Conservation (phyloP, 1,140 invertebrate genomes). For the Drosophila tsacasi region DNA sequence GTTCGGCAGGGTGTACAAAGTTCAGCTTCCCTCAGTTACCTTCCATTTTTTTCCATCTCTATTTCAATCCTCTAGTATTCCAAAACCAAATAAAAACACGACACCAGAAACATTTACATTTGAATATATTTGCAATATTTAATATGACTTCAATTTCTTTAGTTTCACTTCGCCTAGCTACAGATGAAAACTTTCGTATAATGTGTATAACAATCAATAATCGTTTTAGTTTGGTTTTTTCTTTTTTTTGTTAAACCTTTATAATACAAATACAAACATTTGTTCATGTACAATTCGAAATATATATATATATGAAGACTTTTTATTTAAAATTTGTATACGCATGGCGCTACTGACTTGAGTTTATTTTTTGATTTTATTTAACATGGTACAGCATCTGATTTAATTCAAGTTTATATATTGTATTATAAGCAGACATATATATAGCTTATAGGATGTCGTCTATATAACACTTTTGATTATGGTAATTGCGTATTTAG, state of each 20-base stretch:
- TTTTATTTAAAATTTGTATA: conserved; percentile 75
- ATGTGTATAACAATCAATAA: conserved; percentile 65
- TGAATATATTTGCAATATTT: conserved; percentile 61
- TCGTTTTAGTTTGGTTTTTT: conserved; percentile 35
- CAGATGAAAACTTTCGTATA: conserved; percentile 76
- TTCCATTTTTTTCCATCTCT: background rate
- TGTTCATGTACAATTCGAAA: conserved; percentile 63
- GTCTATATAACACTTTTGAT: conserved; percentile 58
- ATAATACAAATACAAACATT: conserved; percentile 64
- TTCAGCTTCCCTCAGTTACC: background rate
- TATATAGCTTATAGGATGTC: conserved; percentile 34
- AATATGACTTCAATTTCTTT: conserved; percentile 69
- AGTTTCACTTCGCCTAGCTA: conserved; percentile 67
- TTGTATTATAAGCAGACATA: conserved; percentile 25
- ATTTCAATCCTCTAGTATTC: background rate
- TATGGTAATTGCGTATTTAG: conserved; percentile 35
- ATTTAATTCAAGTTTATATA: conserved; percentile 30
- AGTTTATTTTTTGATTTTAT: conserved; percentile 48
- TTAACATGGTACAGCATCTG: conserved; percentile 57
- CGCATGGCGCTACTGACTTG: conserved; percentile 54
- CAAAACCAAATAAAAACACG: background rate
- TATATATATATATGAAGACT: conserved; percentile 59
- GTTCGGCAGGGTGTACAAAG: too few relatives aligned
- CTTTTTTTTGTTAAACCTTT: conserved; percentile 32
- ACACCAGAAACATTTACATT: conserved; percentile 32